Conservation (phyloP, 2,797 vertebrate genomes). For the Aplochiton taeniatus region DNA sequence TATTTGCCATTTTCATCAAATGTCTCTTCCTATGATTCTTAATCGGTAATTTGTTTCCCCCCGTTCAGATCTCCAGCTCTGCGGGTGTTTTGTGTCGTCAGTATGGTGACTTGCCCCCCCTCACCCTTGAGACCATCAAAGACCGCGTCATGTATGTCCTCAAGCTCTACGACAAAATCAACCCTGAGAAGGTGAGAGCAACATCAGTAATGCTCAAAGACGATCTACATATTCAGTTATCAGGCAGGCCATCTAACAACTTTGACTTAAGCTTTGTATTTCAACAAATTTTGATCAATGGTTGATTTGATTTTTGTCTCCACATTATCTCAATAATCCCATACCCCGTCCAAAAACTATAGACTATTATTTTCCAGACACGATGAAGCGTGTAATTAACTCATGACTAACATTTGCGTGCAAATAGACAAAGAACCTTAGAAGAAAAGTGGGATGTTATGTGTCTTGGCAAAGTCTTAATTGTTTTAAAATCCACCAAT, state of each 20-base stretch:
- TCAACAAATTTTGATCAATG: no score
- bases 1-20: conserved; percentile 72
- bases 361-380: no score
- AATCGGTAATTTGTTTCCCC: background rate
- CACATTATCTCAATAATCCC: no score
- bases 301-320: no score
- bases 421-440: no score
- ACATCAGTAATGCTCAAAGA: background rate
- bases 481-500: no score
- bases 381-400: no score
- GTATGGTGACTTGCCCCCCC: conserved; percentile 80
- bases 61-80: conserved; percentile 56
- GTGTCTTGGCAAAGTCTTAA: no score
- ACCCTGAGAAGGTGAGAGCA: conserved; percentile 81
- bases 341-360: no score
- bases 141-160: conserved; percentile 89
- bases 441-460: no score
- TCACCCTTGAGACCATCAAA: conserved; percentile 81
- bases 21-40: background rate
- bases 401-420: no score
- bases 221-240: background rate
- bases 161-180: conserved; percentile 92
- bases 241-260: background rate
- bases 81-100: conserved; percentile 68
- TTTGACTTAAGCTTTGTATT: no score